These are phyloP conservation scores for Sebastolobus altivelis DNA, from an alignment of 2,797 vertebrate genomes.

Conservation along the genomic window DNA sequence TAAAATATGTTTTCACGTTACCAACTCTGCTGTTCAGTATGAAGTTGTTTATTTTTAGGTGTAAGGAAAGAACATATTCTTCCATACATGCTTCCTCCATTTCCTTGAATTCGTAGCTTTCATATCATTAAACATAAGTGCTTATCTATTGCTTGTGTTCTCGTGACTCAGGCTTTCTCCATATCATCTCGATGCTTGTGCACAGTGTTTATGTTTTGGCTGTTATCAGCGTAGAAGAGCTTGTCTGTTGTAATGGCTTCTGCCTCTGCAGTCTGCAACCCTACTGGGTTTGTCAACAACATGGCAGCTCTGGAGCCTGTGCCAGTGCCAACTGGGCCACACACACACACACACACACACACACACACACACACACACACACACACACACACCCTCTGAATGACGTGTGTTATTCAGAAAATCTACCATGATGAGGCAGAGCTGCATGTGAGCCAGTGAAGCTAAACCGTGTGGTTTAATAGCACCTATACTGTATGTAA, in stretches of 20 bases:
- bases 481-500: slow-evolving; percentile 5
- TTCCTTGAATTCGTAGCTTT: background rate
- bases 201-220: slow-evolving; percentile 17
- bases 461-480: slow-evolving; percentile 22
- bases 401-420: background rate
- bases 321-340: slow-evolving; percentile 23
- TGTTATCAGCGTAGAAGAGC: slow-evolving; percentile 10
- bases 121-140: no score
- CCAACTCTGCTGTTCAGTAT: background rate
- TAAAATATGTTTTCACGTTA: background rate
- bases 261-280: slow-evolving; percentile 13
- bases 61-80: background rate
- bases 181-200: slow-evolving; percentile 4
- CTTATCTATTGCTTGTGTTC: background rate
- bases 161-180: background rate
- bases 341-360: background rate
- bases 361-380: background rate
- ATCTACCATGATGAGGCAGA: background rate
- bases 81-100: background rate
- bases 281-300: slow-evolving; percentile 42
- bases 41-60: no score
- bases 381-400: background rate
- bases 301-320: slow-evolving; percentile 34
- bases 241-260: slow-evolving; percentile 22
- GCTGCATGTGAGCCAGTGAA: background rate